Evolutionary conservation across 2,113 vertebrate species (phyloP), one percentile per base, ranked within the genome.

Genomic region (Verasper variegatus): DNA sequence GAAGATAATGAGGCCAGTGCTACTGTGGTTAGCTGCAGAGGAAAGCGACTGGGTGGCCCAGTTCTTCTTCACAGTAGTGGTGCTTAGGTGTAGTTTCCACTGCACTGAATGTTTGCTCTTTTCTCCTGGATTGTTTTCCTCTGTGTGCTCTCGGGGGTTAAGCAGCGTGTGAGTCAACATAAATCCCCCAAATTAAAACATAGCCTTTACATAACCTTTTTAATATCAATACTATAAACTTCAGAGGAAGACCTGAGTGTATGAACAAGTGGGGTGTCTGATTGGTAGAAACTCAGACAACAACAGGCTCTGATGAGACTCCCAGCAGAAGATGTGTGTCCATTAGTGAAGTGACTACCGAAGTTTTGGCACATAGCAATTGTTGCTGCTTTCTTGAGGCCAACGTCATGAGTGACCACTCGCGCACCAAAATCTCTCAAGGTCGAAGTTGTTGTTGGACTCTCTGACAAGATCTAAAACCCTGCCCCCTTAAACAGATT

Each of bases 251-350:
- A 69, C 23, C 65, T 40, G 31, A 31, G 31, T 31, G 14, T 62
- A 45, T 31, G 35, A 56, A 49, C 58, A 85, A 88, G 91, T 31
- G 56, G 42, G 14, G 11, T 45, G 42, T 4, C 13, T 45, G 42
- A 45, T 15, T 13, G 13, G 13, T 45, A 15, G 13, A 15, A 3
- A 40, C 24, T 24, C 24, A 24, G 24, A 24, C 24, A 24, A 24
- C 24, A 1, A 24, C 24, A 24, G 24, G 24, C 24, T 24, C 24
- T 24, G 24, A 24, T 2, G 24, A 1, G 24, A 24, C 24, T 24
- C 24, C 24, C 24, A 24, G 2, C 24, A 24, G 24, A 24, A 24
- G 24, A 24, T 24, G 24, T 24, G 24, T 24, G 24, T 24, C 24
- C 2, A 2, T 2, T 2, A 24, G 24, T 1, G 24, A 2, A 24